phyloP scores from a whole-genome alignment of 2,113 vertebrate genomes.

The Elgaria multicarinata region DNA sequence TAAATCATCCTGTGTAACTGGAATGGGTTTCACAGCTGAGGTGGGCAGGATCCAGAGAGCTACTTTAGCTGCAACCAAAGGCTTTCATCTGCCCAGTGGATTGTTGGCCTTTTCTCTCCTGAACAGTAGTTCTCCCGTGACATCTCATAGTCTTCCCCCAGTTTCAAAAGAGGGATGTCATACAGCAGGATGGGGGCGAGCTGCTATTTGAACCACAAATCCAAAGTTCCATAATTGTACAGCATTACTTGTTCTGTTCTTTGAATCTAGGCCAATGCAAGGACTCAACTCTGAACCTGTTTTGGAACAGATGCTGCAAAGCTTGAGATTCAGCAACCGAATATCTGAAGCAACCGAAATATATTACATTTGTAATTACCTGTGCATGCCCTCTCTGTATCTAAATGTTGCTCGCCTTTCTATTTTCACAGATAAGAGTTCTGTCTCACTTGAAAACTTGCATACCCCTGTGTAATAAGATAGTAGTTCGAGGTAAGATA shows the following conservation, averaged over 20 bases:
- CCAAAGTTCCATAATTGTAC: not conserved
- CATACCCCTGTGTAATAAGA: not conserved
- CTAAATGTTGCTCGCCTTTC: not conserved
- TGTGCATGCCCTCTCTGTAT: no score
- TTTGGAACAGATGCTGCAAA: not conserved
- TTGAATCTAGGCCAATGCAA: not conserved
- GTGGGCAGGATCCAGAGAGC: not conserved
- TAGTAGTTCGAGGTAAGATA: not conserved
- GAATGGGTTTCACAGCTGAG: not conserved
- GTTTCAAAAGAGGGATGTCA: not conserved
- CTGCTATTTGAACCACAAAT: not conserved
- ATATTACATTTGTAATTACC: not conserved
- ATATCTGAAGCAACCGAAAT: not conserved
- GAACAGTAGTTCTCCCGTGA: no score
- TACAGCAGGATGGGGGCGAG: not conserved
- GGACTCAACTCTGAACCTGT: not conserved
- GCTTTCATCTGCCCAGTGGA: no score
- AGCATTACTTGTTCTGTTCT: not conserved
- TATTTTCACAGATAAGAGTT: not conserved
- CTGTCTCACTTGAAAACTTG: not conserved
- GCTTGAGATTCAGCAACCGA: not conserved
- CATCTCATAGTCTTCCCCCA: no score
- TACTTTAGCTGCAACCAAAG: not conserved
- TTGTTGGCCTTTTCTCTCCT: no score
- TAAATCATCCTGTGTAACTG: not conserved